Percentiles rank a stretch among this genome's conserved stretches.
These are phyloP conservation scores for Hirundichthys speculiger DNA, from an alignment of 2,113 vertebrate genomes.

Conservation along the genomic window DNA sequence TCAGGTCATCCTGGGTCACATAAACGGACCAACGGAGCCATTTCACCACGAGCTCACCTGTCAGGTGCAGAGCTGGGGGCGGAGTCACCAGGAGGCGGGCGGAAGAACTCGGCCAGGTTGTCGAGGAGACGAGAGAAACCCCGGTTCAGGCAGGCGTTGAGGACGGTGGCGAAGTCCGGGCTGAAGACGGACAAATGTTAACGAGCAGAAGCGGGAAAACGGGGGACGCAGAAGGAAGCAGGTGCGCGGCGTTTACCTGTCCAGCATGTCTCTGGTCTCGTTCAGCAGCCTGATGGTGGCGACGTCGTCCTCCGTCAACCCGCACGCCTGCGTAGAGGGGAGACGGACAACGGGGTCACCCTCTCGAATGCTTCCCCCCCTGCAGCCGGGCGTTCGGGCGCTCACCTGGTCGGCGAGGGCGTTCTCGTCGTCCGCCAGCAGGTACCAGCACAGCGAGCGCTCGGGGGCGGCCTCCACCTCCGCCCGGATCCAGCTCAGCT, in stretches of 20 bases:
- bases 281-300: slow-evolving; percentile 92
- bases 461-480: slow-evolving; percentile 82
- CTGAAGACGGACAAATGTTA: slow-evolving; percentile 68
- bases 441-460: slow-evolving; percentile 85
- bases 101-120: slow-evolving; percentile 96
- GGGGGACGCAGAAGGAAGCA: neutral
- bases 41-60: slow-evolving; percentile 82
- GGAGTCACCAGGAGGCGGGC: slow-evolving; percentile 84
- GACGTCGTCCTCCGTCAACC: slow-evolving; percentile 88
- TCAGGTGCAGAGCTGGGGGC: slow-evolving; percentile 74
- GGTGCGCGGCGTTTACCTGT: slow-evolving; percentile 83
- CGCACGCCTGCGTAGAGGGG: slow-evolving; percentile 83
- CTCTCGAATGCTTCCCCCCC: neutral
- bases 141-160: slow-evolving; percentile 88
- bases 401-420: slow-evolving; percentile 90
- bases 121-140: slow-evolving; percentile 94
- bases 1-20: too few relatives aligned
- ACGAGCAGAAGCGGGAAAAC: too few relatives aligned
- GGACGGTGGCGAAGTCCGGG: slow-evolving; percentile 90
- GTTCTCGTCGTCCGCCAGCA: slow-evolving; percentile 94
- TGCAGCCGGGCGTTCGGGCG: too few relatives aligned
- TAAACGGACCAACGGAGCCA: too few relatives aligned
- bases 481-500: slow-evolving; percentile 87
- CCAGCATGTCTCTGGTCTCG: slow-evolving; percentile 98
- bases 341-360: neutral